Conservation (phyloP, 2,797 vertebrate genomes). For the Sebastes minor region DNA sequence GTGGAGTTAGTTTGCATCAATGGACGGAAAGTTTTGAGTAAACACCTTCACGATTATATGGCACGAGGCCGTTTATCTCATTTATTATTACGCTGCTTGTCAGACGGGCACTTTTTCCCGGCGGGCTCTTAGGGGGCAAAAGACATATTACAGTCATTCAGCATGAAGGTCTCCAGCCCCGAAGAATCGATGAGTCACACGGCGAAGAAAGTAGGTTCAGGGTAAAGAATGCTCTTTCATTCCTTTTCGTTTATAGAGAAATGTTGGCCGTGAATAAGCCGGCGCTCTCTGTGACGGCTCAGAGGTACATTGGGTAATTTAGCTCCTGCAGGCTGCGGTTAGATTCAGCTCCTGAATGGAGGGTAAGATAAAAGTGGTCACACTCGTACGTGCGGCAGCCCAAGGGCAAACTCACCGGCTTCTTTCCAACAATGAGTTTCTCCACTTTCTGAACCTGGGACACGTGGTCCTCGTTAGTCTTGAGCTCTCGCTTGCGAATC, state of each 20-base stretch:
- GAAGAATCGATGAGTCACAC: constrained; percentile 40
- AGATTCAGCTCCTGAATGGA: constrained; percentile 20
- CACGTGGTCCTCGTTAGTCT: constrained; percentile 97
- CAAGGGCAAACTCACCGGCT: constrained; percentile 86
- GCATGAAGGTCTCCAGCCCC: constrained; percentile 41
- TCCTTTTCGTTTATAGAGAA: constrained; percentile 7
- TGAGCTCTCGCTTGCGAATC: constrained; percentile 94
- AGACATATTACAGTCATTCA: constrained; percentile 32
- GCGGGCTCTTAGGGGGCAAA: constrained; percentile 9
- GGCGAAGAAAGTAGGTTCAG: constrained; percentile 8
- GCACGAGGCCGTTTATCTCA: constrained; percentile 35
- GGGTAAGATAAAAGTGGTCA: constrained; percentile 30
- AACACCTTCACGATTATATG: constrained; percentile 27
- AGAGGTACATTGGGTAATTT: constrained; percentile 32
- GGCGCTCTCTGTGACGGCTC: constrained; percentile 1
- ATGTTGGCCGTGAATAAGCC: constrained; percentile 20
- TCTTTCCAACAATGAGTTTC: constrained; percentile 98
- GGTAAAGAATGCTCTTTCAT: constrained; percentile 34
- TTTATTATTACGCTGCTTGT: constrained; percentile 39
- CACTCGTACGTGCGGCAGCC: background rate
- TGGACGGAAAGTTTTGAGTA: background rate
- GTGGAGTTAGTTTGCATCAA: background rate
- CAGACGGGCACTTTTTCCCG: constrained; percentile 16
- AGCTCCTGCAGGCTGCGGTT: constrained; percentile 6
- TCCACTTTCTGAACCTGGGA: constrained; percentile 99